These are phyloP conservation scores for Myripristis jacobus DNA, from an alignment of 2,797 vertebrate species.

Conservation along the genomic window DNA sequence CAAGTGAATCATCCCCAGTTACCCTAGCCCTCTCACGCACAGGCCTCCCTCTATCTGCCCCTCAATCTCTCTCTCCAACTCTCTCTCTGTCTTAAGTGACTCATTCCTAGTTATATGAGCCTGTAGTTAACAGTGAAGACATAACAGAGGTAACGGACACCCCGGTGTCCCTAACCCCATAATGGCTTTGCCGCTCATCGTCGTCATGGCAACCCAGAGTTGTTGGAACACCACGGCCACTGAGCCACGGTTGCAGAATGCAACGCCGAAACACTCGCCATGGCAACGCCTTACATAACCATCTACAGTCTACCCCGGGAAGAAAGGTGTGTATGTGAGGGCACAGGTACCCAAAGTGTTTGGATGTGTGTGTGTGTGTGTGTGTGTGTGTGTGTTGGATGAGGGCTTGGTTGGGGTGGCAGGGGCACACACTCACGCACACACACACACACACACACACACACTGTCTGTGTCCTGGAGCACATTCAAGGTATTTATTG, in stretches of 20 bases:
- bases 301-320: not conserved
- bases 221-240: not conserved
- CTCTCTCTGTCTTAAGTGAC: constrained; percentile 10
- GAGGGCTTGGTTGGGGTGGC: too few species aligned
- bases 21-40: not conserved
- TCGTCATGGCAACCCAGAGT: constrained; percentile 35
- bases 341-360: too few species aligned
- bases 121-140: constrained; percentile 27
- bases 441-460: too few species aligned
- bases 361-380: too few species aligned
- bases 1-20: not conserved
- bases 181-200: not conserved
- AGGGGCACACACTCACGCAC: too few species aligned
- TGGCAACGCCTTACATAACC: constrained; percentile 34
- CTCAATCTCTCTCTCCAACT: not conserved
- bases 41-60: not conserved
- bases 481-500: too few species aligned
- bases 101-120: constrained; percentile 28
- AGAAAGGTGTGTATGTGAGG: not conserved
- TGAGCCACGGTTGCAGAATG: not conserved
- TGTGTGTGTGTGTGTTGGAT: too few species aligned
- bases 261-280: not conserved
- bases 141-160: constrained; percentile 31
- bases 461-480: too few species aligned
- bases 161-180: constrained; percentile 3